A percentile compares a stretch with the other conserved stretches of the same genome.
These are phyloP conservation scores for Lycorma delicatula DNA, from an alignment of 1,140 invertebrate genomes.

Conservation along the genomic window DNA sequence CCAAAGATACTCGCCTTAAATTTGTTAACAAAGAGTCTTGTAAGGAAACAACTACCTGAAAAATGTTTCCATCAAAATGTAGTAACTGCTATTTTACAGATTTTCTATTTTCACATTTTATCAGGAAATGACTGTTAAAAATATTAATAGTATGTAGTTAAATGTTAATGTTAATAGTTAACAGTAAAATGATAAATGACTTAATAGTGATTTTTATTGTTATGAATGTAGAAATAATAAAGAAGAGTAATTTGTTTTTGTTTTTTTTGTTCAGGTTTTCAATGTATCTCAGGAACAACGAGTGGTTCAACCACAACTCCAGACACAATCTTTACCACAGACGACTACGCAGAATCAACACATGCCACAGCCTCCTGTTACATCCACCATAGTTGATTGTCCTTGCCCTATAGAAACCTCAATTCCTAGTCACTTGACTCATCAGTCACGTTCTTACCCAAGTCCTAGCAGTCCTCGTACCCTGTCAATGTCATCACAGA, in stretches of 20 bases:
- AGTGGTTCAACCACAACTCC: slow-evolving; percentile 45
- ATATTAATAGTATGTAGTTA: too few species aligned
- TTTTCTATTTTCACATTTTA: too few species aligned
- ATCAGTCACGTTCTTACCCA: slow-evolving; percentile 46
- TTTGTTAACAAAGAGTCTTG: too few species aligned
- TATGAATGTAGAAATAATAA: neutral
- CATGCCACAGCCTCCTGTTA: slow-evolving; percentile 8
- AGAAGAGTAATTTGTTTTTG: neutral
- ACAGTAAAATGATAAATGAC: too few species aligned
- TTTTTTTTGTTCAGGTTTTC: slow-evolving; percentile 46
- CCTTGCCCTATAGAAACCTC: slow-evolving; percentile 32
- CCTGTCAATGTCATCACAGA: slow-evolving; percentile 69
- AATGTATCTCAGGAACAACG: slow-evolving; percentile 53
- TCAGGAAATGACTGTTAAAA: too few species aligned
- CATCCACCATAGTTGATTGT: slow-evolving; percentile 8
- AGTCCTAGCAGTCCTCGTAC: slow-evolving; percentile 43
- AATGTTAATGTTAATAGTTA: too few species aligned
- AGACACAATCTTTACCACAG: slow-evolving; percentile 19
- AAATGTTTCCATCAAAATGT: too few species aligned
- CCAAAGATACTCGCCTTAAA: too few species aligned
- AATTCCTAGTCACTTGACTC: slow-evolving; percentile 31
- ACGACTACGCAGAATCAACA: slow-evolving; percentile 6
- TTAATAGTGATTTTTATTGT: too few species aligned
- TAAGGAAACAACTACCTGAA: too few species aligned
- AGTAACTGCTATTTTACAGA: too few species aligned